Conservation (phyloP, 2,113 vertebrate genomes). For the Sterna hirundo region DNA sequence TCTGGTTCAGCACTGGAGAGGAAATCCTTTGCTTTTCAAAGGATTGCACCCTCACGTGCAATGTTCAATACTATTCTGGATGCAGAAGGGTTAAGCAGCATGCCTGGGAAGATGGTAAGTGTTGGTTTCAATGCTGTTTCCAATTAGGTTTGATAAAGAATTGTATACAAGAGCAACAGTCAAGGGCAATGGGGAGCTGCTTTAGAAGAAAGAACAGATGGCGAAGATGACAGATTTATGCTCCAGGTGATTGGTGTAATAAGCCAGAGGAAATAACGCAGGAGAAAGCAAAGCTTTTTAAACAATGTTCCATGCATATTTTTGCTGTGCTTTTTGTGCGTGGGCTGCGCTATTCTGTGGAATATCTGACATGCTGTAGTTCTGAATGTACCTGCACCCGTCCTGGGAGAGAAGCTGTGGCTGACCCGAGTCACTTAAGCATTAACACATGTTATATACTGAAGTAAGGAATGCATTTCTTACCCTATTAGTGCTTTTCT, state of each 20-base stretch:
- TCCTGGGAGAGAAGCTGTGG: background rate
- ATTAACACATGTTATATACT: background rate
- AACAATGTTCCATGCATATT: background rate
- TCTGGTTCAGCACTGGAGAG: background rate
- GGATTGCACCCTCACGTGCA: background rate
- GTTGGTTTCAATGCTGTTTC: slow-evolving; percentile 11
- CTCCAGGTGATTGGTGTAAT: slow-evolving; percentile 37
- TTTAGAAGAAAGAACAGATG: slow-evolving; percentile 29
- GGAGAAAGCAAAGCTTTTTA: background rate
- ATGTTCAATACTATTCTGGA: background rate
- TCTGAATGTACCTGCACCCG: background rate
- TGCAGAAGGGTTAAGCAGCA: background rate
- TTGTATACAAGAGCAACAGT: background rate
- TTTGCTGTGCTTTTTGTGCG: background rate
- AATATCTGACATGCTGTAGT: background rate
- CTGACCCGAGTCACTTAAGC: background rate
- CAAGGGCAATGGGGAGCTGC: background rate
- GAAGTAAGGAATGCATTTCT: background rate
- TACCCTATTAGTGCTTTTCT: background rate
- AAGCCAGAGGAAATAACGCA: background rate
- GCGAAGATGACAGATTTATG: slow-evolving; percentile 34
- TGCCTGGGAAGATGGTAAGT: background rate
- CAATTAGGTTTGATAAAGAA: slow-evolving; percentile 21
- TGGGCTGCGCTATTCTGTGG: background rate
- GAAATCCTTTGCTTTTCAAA: background rate